Percentiles rank a stretch among this genome's conserved stretches.
These are phyloP conservation scores for Channa maculata DNA, from an alignment of 2,113 vertebrate species.

Conservation along the genomic window DNA sequence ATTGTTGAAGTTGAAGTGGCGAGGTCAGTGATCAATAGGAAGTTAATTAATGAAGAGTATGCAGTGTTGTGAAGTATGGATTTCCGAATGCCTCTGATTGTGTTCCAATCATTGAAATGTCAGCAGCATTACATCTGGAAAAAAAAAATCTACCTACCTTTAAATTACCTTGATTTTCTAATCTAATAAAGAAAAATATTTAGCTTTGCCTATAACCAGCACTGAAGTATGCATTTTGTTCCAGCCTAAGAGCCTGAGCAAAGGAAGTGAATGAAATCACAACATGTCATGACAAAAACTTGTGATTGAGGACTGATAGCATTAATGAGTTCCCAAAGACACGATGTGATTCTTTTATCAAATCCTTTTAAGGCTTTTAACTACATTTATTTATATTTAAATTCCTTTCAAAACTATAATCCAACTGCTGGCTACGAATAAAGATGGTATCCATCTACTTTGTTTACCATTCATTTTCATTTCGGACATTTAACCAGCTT, in stretches of 20 bases:
- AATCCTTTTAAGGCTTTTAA: neutral
- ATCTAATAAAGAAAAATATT: slow-evolving; percentile 39
- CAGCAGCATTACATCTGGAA: slow-evolving; percentile 46
- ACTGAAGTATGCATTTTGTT: neutral
- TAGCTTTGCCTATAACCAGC: slow-evolving; percentile 10
- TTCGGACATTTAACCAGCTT: slow-evolving; percentile 23
- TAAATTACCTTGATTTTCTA: slow-evolving; percentile 54
- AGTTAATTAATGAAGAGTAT: slow-evolving; percentile 84
- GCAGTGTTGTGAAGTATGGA: slow-evolving; percentile 76
- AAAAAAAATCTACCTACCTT: slow-evolving; percentile 35
- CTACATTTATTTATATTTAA: neutral
- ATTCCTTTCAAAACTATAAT: neutral
- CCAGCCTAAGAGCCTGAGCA: neutral
- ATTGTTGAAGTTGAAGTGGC: slow-evolving; percentile 69
- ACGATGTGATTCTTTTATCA: slow-evolving; percentile 5
- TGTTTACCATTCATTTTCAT: slow-evolving; percentile 9
- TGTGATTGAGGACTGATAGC: slow-evolving; percentile 14
- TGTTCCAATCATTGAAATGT: slow-evolving; percentile 75
- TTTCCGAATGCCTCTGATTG: slow-evolving; percentile 75
- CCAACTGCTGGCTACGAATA: slow-evolving; percentile 2
- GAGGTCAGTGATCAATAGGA: slow-evolving; percentile 80
- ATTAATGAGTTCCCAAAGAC: slow-evolving; percentile 9
- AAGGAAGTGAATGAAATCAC: slow-evolving; percentile 9
- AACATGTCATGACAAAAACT: neutral
- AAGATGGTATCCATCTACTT: slow-evolving; percentile 10